phyloP scores from a whole-genome alignment of 1,140 invertebrate species.

The Hylaeus volcanicus region DNA sequence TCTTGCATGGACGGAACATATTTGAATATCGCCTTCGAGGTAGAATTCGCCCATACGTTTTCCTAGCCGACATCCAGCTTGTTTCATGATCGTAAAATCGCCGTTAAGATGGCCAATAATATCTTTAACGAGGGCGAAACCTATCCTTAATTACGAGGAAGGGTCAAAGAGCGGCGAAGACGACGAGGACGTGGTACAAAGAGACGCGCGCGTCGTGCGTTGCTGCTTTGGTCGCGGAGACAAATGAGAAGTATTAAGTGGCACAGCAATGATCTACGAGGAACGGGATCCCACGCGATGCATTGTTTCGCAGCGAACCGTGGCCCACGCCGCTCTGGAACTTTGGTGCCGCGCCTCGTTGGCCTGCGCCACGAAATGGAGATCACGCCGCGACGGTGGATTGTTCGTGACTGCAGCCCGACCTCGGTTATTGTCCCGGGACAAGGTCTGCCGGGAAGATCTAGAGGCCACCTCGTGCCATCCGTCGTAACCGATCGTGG shows the following conservation, averaged over 20 bases:
- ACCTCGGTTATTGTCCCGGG: constrained; percentile 69
- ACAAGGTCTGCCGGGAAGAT: constrained; percentile 52
- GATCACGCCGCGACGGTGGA: constrained; percentile 40
- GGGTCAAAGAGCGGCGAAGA: background rate
- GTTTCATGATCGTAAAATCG: background rate
- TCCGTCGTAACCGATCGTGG: constrained; percentile 50
- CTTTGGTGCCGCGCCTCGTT: constrained; percentile 45
- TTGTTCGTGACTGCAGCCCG: constrained; percentile 46
- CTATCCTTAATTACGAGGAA: constrained; percentile 17
- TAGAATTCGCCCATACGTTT: too few relatives aligned
- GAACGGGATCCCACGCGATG: constrained; percentile 29
- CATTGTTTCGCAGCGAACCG: constrained; percentile 36
- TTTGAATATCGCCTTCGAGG: too few relatives aligned
- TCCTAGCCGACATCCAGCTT: too few relatives aligned
- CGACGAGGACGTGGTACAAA: background rate
- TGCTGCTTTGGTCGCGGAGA: constrained; percentile 16
- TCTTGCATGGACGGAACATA: too few relatives aligned
- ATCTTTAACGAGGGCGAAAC: constrained; percentile 21
- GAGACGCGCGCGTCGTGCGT: background rate
- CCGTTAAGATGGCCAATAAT: constrained; percentile 18
- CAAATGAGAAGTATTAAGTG: constrained; percentile 40
- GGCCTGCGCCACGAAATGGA: constrained; percentile 45
- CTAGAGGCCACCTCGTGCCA: constrained; percentile 22
- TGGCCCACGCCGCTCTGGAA: constrained; percentile 10
- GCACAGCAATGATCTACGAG: constrained; percentile 29